A percentile compares a stretch with the other conserved stretches of the same genome.
phyloP scores from a whole-genome alignment of 2,113 vertebrate species.

The Hyperopisus bebe region DNA sequence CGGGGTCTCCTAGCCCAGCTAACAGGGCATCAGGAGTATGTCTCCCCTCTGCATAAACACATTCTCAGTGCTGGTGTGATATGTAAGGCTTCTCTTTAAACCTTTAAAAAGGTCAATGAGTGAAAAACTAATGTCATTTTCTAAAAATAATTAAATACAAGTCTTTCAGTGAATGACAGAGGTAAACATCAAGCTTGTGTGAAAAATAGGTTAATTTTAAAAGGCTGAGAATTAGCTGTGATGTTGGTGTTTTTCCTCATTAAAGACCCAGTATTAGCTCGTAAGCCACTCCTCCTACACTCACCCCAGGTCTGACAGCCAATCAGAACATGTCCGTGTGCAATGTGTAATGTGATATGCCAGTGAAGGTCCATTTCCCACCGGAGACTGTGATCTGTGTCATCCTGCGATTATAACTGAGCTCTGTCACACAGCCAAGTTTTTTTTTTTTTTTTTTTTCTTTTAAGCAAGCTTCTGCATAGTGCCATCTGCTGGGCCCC shows the following conservation, averaged over 20 bases:
- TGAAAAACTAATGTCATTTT: neutral
- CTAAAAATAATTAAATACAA: neutral
- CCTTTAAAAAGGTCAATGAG: neutral
- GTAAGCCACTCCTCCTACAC: neutral
- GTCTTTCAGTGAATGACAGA: neutral
- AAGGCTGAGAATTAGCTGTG: neutral
- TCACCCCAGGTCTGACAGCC: neutral
- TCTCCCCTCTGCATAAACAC: neutral
- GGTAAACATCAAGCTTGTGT: neutral
- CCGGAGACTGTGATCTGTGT: neutral
- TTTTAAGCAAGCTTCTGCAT: neutral
- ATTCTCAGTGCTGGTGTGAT: neutral
- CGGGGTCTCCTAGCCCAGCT: constrained; percentile 52
- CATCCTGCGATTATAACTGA: neutral
- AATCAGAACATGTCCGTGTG: neutral
- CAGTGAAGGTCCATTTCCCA: neutral
- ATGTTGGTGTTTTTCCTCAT: neutral
- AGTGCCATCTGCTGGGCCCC: neutral
- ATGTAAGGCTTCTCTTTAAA: constrained; percentile 41
- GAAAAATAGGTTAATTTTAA: neutral
- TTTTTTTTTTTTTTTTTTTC: neutral
- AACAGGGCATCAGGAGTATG: constrained; percentile 59
- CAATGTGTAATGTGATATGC: neutral
- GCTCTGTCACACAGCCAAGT: neutral
- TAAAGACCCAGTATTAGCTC: neutral